Percentiles rank a stretch among this genome's conserved stretches.
Evolutionary conservation across 2,888 invertebrate genomes (phyloP).

Genomic region (Nasonia oneida): DNA sequence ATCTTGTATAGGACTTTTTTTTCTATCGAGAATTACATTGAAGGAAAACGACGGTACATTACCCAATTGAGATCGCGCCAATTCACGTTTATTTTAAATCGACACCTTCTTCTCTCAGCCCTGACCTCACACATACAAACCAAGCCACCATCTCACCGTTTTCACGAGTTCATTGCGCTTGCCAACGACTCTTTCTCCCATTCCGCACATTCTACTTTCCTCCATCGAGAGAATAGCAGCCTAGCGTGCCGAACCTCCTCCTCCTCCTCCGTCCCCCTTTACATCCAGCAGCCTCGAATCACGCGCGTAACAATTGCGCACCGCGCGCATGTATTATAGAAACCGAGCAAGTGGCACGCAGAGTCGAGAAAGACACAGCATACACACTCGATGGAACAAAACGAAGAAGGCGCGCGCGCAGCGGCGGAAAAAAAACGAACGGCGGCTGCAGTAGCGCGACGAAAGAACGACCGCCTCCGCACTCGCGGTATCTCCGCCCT

Average conservation of each 20-base stretch:
- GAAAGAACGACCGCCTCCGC: slow-evolving; percentile 57
- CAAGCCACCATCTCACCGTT: neutral
- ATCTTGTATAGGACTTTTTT: too few species aligned
- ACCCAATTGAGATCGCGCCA: too few species aligned
- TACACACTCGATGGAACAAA: neutral
- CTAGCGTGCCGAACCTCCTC: neutral
- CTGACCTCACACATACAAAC: too few species aligned
- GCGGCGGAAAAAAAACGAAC: neutral
- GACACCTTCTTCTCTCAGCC: too few species aligned
- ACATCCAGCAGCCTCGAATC: slow-evolving; percentile 10
- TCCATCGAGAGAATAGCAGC: neutral
- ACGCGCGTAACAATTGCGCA: neutral
- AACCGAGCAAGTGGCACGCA: slow-evolving; percentile 10
- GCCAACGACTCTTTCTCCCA: neutral
- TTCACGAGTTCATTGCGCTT: slow-evolving; percentile 48
- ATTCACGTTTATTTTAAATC: too few species aligned
- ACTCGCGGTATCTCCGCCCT: slow-evolving; percentile 60
- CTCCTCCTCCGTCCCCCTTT: neutral
- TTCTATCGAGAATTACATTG: too few species aligned
- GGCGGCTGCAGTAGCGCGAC: slow-evolving; percentile 19
- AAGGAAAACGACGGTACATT: too few species aligned
- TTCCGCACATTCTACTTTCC: neutral
- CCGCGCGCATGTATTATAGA: neutral
- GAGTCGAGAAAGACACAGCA: neutral
- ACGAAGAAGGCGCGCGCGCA: slow-evolving; percentile 1